phyloP scores from a whole-genome alignment of 2,113 vertebrate genomes.

The Gavia stellata region DNA sequence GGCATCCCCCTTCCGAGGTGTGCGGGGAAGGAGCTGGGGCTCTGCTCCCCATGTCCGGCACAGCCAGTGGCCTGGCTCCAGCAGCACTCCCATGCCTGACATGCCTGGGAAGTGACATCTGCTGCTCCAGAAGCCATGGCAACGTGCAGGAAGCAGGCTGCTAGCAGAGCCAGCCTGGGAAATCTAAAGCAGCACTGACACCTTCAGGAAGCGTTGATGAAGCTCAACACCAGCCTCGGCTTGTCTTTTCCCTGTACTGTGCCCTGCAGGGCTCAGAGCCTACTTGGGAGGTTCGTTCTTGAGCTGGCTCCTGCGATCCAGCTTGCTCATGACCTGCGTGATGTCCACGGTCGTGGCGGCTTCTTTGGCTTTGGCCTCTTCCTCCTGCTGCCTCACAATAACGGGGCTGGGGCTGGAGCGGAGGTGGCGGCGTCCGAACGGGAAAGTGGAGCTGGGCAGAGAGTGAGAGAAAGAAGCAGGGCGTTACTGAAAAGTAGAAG shows the following conservation, averaged over 20 bases:
- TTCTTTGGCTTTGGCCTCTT: slow-evolving; percentile 85
- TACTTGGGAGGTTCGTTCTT: slow-evolving; percentile 68
- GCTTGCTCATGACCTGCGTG: slow-evolving; percentile 99
- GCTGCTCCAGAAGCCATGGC: slow-evolving; percentile 28
- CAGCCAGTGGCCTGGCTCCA: background rate
- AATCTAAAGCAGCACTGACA: slow-evolving; percentile 60
- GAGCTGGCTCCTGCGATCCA: slow-evolving; percentile 86
- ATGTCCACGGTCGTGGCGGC: slow-evolving; percentile 89
- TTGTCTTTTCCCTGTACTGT: slow-evolving; percentile 18
- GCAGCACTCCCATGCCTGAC: background rate
- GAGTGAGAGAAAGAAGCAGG: background rate
- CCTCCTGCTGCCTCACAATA: slow-evolving; percentile 86
- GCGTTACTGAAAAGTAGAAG: background rate
- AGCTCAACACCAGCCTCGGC: slow-evolving; percentile 23
- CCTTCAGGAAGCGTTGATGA: slow-evolving; percentile 53
- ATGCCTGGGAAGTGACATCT: background rate
- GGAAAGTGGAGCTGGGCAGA: slow-evolving; percentile 72
- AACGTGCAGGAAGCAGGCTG: background rate
- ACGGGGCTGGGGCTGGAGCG: slow-evolving; percentile 92
- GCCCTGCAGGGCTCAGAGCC: slow-evolving; percentile 14
- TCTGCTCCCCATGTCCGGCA: background rate
- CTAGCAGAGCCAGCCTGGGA: background rate
- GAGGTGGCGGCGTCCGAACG: slow-evolving; percentile 83
- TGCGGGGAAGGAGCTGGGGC: background rate
- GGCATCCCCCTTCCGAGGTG: background rate